Percentiles rank a stretch among this genome's conserved stretches.
Evolutionary conservation across 2,113 vertebrate genomes (phyloP).

Genomic region (Xiphias gladius): DNA sequence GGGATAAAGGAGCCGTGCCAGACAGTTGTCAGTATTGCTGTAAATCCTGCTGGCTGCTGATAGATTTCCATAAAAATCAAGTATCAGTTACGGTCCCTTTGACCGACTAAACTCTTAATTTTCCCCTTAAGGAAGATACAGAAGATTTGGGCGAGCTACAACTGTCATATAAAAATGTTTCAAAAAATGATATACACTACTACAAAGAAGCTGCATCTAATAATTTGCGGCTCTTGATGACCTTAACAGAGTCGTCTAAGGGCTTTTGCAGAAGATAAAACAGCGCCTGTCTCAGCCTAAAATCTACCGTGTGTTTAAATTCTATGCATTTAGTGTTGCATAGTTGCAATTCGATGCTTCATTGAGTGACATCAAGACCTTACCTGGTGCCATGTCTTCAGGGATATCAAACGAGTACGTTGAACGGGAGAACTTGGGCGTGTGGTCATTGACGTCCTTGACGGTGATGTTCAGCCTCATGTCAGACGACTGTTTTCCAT

Average conservation of each 20-base stretch:
- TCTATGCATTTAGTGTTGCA: background rate
- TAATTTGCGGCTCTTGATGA: slow-evolving; percentile 44
- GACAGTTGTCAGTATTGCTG: slow-evolving; percentile 46
- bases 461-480: slow-evolving; percentile 96
- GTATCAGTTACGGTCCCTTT: slow-evolving; percentile 42
- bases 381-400: slow-evolving; percentile 93
- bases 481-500: slow-evolving; percentile 95
- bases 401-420: slow-evolving; percentile 96
- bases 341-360: background rate
- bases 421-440: slow-evolving; percentile 91
- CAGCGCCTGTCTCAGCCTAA: background rate
- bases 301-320: background rate
- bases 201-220: slow-evolving; percentile 24
- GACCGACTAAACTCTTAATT: slow-evolving; percentile 55
- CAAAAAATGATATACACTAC: slow-evolving; percentile 1
- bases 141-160: slow-evolving; percentile 32
- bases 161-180: slow-evolving; percentile 20
- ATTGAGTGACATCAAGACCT: background rate
- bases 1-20: slow-evolving; percentile 13
- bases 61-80: slow-evolving; percentile 67
- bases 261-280: slow-evolving; percentile 48
- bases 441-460: slow-evolving; percentile 95
- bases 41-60: slow-evolving; percentile 59
- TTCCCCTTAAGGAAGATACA: slow-evolving; percentile 43
- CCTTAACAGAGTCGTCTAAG: slow-evolving; percentile 42